Conservation (phyloP, 2,797 vertebrate species). For the Phrynocephalus forsythii region DNA sequence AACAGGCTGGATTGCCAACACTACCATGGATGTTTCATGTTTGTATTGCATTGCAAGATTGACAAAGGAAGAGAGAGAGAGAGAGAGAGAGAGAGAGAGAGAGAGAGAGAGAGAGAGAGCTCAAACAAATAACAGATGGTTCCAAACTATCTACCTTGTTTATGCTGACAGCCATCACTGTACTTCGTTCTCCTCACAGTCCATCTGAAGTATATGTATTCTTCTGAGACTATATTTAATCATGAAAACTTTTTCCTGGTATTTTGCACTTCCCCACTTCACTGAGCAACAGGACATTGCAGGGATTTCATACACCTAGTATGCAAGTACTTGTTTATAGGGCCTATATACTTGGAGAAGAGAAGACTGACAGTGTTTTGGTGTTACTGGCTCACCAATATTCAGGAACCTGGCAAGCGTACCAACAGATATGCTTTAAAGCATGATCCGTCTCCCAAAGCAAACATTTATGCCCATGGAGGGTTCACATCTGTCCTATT, state of each 20-base stretch:
- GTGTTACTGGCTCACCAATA: background rate
- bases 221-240: background rate
- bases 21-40: slow-evolving; percentile 44
- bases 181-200: background rate
- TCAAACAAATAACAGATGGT: slow-evolving; percentile 43
- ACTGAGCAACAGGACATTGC: background rate
- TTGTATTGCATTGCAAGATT: slow-evolving; percentile 43
- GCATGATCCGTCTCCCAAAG: background rate
- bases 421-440: background rate
- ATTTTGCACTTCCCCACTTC: background rate
- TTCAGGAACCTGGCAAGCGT: background rate
- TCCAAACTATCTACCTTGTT: slow-evolving; percentile 35
- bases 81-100: slow-evolving; percentile 45
- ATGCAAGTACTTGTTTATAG: background rate
- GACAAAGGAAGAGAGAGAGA: slow-evolving; percentile 45
- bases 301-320: too few relatives aligned
- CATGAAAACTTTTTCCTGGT: background rate
- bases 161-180: background rate
- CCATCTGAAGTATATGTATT: background rate
- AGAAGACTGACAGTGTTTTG: background rate
- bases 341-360: background rate
- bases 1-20: slow-evolving; percentile 36
- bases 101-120: slow-evolving; percentile 5
- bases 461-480: background rate
- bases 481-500: background rate